Conservation (phyloP, 2,797 vertebrate species). For the Enteromius radiatus region DNA sequence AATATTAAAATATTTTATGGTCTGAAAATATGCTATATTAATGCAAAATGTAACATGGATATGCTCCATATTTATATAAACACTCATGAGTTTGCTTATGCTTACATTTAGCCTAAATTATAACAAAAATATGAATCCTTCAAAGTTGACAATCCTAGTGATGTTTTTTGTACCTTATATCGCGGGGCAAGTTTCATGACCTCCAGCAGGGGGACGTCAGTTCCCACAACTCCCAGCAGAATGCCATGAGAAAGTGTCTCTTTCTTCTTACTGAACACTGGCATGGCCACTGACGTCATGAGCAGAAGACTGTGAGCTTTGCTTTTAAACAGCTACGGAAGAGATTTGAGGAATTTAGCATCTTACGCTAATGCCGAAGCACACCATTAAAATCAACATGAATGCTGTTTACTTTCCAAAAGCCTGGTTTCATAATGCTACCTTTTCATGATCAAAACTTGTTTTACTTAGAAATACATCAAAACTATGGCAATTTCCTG, state of each 20-base stretch:
- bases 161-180: conserved; percentile 83
- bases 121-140: neutral
- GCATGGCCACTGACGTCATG: conserved; percentile 90
- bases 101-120: neutral
- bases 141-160: neutral
- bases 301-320: conserved; percentile 83
- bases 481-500: neutral
- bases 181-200: conserved; percentile 91
- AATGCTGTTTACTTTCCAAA: neutral
- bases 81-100: neutral
- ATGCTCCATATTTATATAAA: neutral
- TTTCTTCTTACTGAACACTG: conserved; percentile 90
- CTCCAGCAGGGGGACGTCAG: conserved; percentile 91
- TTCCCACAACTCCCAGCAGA: conserved; percentile 93
- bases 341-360: conserved; percentile 9
- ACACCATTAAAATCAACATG: conserved; percentile 10
- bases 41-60: neutral
- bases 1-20: neutral
- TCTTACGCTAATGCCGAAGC: neutral
- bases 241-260: conserved; percentile 93
- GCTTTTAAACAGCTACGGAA: conserved; percentile 79
- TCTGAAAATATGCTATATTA: neutral
- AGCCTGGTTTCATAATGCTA: neutral
- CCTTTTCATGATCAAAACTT: neutral
- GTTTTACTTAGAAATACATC: neutral